A percentile compares a stretch with the other conserved stretches of the same genome.
phyloP scores from a whole-genome alignment of 2,113 vertebrate genomes.

The Myrmecobius fasciatus region DNA sequence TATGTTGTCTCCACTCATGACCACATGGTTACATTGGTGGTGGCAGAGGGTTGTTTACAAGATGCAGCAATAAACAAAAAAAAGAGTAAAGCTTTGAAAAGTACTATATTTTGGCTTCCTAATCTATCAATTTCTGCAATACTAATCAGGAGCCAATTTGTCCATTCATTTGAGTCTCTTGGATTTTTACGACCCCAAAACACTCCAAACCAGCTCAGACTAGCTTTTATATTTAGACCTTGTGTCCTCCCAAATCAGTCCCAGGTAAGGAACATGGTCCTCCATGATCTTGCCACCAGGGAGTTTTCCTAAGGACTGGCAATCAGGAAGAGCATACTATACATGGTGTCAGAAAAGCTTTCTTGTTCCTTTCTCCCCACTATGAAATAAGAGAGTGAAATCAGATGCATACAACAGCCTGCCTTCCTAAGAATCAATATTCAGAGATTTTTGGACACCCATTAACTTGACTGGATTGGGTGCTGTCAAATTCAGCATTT shows the following conservation, averaged over 20 bases:
- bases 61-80: not conserved
- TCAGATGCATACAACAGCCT: not conserved
- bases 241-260: not conserved
- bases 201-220: not conserved
- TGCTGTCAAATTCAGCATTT: not conserved
- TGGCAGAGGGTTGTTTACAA: not conserved
- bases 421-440: not conserved
- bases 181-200: not conserved
- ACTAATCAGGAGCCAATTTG: not conserved
- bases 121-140: not conserved
- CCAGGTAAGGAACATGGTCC: not conserved
- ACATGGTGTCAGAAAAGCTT: not conserved
- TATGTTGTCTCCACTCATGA: not conserved
- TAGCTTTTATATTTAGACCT: not conserved
- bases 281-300: not conserved
- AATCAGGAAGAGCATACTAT: not conserved
- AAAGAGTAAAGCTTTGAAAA: not conserved
- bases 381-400: not conserved
- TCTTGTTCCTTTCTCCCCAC: not conserved
- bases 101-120: not conserved
- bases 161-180: not conserved
- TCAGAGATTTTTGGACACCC: not conserved
- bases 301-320: not conserved
- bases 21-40: not conserved
- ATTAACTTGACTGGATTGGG: not conserved